Evolutionary conservation across 2,797 vertebrate species (phyloP).

Genomic region (Pangasius mekongensis): DNA sequence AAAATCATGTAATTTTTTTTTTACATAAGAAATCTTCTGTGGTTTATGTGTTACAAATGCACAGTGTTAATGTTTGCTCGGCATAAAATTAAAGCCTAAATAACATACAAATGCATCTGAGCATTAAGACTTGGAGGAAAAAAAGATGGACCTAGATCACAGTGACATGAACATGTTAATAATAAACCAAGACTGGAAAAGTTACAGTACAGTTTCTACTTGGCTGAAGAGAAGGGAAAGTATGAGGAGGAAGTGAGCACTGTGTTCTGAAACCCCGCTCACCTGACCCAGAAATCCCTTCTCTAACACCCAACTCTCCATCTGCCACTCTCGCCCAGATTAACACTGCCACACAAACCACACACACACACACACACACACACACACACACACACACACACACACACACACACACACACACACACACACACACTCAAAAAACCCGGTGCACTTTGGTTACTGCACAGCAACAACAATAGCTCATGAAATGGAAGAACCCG

Average conservation of each 20-base stretch:
- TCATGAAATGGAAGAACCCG: slow-evolving; percentile 2
- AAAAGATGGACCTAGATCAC: not conserved
- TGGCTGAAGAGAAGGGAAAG: not conserved
- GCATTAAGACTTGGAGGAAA: not conserved
- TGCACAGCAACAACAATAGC: not conserved
- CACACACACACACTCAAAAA: not conserved
- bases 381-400: not conserved
- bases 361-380: not conserved
- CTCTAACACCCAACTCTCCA: slow-evolving; percentile 36
- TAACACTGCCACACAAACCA: not conserved
- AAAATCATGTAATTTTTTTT: not conserved
- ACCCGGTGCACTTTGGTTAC: not conserved
- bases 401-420: not conserved
- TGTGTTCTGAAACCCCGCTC: slow-evolving; percentile 3
- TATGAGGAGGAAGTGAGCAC: slow-evolving; percentile 15
- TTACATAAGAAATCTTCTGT: not conserved
- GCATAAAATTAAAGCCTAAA: not conserved
- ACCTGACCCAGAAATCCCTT: slow-evolving; percentile 38
- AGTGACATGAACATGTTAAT: not conserved
- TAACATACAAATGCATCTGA: not conserved
- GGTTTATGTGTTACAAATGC: not conserved
- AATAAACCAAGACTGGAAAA: too few relatives aligned
- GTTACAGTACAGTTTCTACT: not conserved
- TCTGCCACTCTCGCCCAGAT: slow-evolving; percentile 34
- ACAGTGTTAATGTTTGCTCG: not conserved